Base-by-base conservation (phyloP, 2,888 invertebrate genomes). In the Tridacna crocea region DNA sequence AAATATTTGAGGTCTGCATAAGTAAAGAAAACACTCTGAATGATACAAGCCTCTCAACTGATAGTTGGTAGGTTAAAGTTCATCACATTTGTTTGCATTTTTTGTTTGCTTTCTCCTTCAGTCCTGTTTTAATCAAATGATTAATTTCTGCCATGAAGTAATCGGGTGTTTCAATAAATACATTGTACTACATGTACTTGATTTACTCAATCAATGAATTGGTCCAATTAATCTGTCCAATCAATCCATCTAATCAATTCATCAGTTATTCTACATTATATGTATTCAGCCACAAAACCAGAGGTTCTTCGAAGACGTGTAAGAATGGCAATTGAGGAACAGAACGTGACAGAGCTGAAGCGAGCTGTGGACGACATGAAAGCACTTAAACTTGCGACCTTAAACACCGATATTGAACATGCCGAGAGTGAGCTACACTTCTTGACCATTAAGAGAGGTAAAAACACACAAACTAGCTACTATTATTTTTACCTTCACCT, bases 341-440 rank as follows among this genome's bases (percentile, higher is more conserved):
- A 79, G 13, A 84, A 87, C 77, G 82, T 77, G 6, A 78, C 76
- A 0, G 90, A 90, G 36, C 76, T 90, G 17, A 80, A 75, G 68
- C 22, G 75, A 0, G 89, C 89, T 0, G 63, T 90, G 17, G 80
- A 83, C 6, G 88, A 89, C 10, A 79, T 91, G 81, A 85, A 84
- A 58, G 48, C 36, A 2, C 76, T 87, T 13, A 83, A 84, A 68
- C 73, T 89, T 19, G 80, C 87, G 3, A 85, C 87, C 0, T 65
- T 85, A 3, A 77, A 85, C 36, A 80, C 75, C 17, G 89, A 88
- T 36, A 87, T 89, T 26, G 82, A 83, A 15, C 76, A 80, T 17
- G 88, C 85, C 3, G 85, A 89, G 47, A 65, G n/a, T 36, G 83
- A 87, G 72, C 73, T 88, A 17, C 66, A 79, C 0, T 72, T 87